A percentile compares a stretch with the other conserved stretches of the same genome.
These are phyloP conservation scores for sheep (Ovis aries) DNA, from an alignment of 2,113 vertebrate species.

Conservation along the genomic window DNA sequence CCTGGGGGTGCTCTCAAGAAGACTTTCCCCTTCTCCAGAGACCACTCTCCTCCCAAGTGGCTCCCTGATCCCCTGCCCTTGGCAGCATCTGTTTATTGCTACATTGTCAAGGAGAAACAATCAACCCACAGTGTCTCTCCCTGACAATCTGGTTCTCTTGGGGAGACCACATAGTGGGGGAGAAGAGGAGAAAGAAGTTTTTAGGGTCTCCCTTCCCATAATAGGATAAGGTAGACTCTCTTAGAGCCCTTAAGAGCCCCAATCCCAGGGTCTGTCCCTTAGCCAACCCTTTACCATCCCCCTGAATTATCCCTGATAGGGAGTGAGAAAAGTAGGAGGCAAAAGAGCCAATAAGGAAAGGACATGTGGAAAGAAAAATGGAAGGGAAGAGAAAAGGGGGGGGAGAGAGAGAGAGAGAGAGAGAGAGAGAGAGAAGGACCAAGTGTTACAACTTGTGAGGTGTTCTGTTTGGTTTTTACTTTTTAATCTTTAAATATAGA, in stretches of 20 bases:
- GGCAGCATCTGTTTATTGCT: slow-evolving; percentile 70
- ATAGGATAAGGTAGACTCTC: slow-evolving; percentile 27
- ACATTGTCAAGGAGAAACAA: slow-evolving; percentile 46
- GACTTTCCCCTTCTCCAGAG: neutral
- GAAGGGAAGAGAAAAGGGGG: neutral
- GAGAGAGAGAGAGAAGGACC: slow-evolving; percentile 48
- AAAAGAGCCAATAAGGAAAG: slow-evolving; percentile 56
- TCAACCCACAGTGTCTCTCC: neutral
- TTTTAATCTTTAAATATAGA: slow-evolving; percentile 73
- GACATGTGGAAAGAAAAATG: slow-evolving; percentile 18
- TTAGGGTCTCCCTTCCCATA: slow-evolving; percentile 6
- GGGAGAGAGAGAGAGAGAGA: neutral
- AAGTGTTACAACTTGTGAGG: slow-evolving; percentile 74
- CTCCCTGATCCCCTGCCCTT: neutral
- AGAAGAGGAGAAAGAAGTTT: neutral
- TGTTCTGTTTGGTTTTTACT: slow-evolving; percentile 71
- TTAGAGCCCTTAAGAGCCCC: slow-evolving; percentile 40
- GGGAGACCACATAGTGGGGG: neutral
- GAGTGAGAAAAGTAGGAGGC: slow-evolving; percentile 61
- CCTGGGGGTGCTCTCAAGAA: neutral
- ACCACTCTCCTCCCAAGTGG: neutral
- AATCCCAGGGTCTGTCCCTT: slow-evolving; percentile 47
- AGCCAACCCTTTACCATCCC: slow-evolving; percentile 43
- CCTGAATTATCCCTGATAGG: slow-evolving; percentile 55
- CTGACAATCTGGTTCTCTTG: slow-evolving; percentile 32